Evolutionary conservation across 2,797 vertebrate genomes (phyloP).

Genomic region (Ambastaia sidthimunki): DNA sequence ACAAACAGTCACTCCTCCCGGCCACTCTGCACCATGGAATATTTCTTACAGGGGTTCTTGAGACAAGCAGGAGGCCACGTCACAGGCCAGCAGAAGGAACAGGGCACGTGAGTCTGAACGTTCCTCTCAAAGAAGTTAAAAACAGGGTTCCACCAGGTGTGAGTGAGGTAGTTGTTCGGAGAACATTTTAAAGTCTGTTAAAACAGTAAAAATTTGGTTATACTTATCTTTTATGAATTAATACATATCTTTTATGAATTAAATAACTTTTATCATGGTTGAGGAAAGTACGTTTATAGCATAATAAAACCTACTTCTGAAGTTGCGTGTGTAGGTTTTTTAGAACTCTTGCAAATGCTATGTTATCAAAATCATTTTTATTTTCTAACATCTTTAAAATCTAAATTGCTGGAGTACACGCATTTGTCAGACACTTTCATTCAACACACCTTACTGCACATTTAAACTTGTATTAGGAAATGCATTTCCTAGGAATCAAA

Average conservation of each 20-base stretch:
- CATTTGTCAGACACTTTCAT: no score
- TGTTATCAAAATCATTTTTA: no score
- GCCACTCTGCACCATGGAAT: conserved; percentile 91
- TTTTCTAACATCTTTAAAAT: no score
- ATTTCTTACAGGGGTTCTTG: conserved; percentile 95
- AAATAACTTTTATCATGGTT: background rate
- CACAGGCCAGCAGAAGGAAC: conserved; percentile 92
- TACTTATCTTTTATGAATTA: no score
- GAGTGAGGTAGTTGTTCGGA: conserved; percentile 93
- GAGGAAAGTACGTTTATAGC: no score
- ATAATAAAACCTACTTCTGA: no score
- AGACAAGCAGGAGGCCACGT: conserved; percentile 94
- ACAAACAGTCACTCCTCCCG: conserved; percentile 73
- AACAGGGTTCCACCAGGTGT: conserved; percentile 97
- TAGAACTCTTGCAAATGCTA: no score
- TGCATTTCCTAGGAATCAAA: no score
- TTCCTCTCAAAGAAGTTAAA: conserved; percentile 97
- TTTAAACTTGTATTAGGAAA: no score
- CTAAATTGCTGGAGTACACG: no score
- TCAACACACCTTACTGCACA: no score
- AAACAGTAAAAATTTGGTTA: conserved; percentile 12
- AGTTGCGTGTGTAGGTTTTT: no score
- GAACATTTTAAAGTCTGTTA: conserved; percentile 89
- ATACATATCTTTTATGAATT: background rate
- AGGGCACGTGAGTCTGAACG: conserved; percentile 90